These are phyloP conservation scores for Opisthocomus hoazin DNA, from an alignment of 2,113 vertebrate species.

Conservation along the genomic window DNA sequence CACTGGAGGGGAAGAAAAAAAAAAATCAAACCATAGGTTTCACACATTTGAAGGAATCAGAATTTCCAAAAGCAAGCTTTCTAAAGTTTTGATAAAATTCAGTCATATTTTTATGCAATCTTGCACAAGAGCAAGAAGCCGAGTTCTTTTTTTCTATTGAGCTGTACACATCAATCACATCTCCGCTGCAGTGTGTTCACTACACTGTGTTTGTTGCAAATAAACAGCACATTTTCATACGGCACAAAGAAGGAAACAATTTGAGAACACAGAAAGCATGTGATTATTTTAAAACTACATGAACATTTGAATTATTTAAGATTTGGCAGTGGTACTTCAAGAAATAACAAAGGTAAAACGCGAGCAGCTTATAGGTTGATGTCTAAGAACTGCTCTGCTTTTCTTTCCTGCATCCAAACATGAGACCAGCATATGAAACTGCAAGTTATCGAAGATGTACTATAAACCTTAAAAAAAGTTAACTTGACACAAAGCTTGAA, in stretches of 20 bases:
- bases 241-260: not conserved
- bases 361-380: not conserved
- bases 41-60: not conserved
- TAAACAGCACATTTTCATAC: not conserved
- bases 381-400: not conserved
- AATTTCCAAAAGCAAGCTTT: not conserved
- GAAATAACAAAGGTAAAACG: not conserved
- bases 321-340: not conserved
- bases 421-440: not conserved
- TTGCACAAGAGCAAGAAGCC: not conserved
- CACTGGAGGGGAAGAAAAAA: too few relatives aligned
- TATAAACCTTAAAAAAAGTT: not conserved
- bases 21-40: not conserved
- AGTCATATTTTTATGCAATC: not conserved
- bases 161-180: not conserved
- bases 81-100: not conserved
- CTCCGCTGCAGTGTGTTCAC: not conserved
- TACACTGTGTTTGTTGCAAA: not conserved
- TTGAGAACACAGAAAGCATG: accelerated
- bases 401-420: not conserved
- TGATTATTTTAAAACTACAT: not conserved
- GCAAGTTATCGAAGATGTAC: not conserved
- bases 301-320: not conserved
- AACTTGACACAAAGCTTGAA: not conserved
- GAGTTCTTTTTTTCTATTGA: not conserved